These are phyloP conservation scores for Nilaparvata lugens DNA, from an alignment of 1,140 invertebrate species.

Conservation along the genomic window DNA sequence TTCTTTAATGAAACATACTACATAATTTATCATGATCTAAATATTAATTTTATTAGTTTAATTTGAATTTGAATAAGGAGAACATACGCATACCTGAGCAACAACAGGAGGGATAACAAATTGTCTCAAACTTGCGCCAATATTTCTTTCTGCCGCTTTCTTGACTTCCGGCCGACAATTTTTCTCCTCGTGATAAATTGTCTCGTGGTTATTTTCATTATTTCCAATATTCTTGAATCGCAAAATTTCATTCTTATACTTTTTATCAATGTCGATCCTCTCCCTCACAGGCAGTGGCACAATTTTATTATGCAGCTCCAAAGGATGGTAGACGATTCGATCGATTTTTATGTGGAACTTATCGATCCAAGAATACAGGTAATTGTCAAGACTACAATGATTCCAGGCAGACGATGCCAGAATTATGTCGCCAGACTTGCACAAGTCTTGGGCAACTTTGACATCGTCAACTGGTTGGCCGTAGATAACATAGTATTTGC, in stretches of 20 bases:
- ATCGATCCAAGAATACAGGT: not conserved
- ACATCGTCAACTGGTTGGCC: constrained; percentile 51
- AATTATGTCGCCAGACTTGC: constrained; percentile 15
- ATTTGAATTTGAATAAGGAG: too few species aligned
- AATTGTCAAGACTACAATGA: constrained; percentile 6
- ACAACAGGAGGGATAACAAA: constrained; percentile 49
- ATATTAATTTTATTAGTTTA: too few species aligned
- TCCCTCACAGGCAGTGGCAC: too few species aligned
- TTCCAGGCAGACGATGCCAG: constrained; percentile 12
- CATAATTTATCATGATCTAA: too few species aligned
- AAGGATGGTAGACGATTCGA: not conserved
- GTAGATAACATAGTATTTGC: constrained; percentile 46
- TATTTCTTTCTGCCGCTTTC: not conserved
- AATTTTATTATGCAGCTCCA: too few species aligned
- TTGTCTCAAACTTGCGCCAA: constrained; percentile 37
- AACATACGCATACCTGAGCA: constrained; percentile 38
- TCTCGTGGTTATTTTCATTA: too few species aligned
- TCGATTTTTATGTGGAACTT: not conserved
- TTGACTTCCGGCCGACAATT: constrained; percentile 17
- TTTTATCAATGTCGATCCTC: too few species aligned
- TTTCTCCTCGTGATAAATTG: too few species aligned
- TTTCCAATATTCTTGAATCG: too few species aligned
- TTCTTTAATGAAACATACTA: too few species aligned
- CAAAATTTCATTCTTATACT: too few species aligned
- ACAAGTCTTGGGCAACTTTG: constrained; percentile 33